Evolutionary conservation across 2,888 invertebrate species (phyloP).

Genomic region (Zhengitettix transpicula): DNA sequence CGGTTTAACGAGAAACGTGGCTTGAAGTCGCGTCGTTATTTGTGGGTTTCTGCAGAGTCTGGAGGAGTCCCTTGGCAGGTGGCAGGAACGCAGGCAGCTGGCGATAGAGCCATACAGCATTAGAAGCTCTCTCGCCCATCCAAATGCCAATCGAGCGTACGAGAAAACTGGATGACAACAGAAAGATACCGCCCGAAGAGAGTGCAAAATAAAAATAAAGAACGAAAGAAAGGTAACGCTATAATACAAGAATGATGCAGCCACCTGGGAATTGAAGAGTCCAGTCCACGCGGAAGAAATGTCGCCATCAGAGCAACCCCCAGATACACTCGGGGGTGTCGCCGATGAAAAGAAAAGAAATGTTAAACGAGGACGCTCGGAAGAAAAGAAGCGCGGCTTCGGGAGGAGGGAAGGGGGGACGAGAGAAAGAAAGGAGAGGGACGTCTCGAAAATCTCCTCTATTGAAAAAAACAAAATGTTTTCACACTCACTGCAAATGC

Average conservation of each 20-base stretch:
- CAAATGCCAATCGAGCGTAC: too few relatives aligned
- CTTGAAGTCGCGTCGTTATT: too few relatives aligned
- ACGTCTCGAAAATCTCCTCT: constrained; percentile 11
- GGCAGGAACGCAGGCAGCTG: background rate
- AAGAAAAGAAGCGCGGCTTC: too few relatives aligned
- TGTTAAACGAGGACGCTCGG: background rate
- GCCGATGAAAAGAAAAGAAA: constrained; percentile 9
- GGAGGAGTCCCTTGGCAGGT: too few relatives aligned
- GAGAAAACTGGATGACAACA: too few relatives aligned
- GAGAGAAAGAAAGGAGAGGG: constrained; percentile 11
- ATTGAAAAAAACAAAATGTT: constrained; percentile 12
- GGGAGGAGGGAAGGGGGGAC: constrained; percentile 9
- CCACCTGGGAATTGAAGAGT: constrained; percentile 11
- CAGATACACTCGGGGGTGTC: constrained; percentile 5
- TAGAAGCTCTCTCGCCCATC: background rate
- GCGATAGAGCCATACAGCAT: constrained; percentile 5
- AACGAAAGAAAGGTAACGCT: constrained; percentile 9
- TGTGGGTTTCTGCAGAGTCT: too few relatives aligned
- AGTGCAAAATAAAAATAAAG: constrained; percentile 15
- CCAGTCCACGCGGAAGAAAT: constrained; percentile 10
- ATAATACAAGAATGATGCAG: constrained; percentile 9
- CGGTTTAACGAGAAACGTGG: too few relatives aligned
- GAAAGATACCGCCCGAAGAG: constrained; percentile 6
- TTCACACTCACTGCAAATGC: constrained; percentile 12
- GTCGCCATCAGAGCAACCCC: constrained; percentile 5